phyloP scores from a whole-genome alignment of 2,888 invertebrate species.

The Napeogenes sylphis region DNA sequence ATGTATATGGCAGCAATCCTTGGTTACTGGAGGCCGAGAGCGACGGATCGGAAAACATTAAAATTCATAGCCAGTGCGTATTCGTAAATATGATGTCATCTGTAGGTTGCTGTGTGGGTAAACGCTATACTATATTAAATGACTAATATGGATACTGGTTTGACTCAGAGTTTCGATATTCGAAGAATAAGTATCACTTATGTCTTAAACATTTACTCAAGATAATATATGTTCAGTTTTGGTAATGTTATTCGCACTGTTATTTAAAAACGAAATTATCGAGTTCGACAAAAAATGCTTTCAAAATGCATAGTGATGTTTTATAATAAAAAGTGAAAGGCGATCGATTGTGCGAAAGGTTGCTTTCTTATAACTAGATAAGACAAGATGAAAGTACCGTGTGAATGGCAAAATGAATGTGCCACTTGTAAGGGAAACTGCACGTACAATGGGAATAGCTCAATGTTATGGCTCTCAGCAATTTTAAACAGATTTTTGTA shows the following conservation, averaged over 20 bases:
- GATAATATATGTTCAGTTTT: too few relatives aligned
- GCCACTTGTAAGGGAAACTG: constrained; percentile 54
- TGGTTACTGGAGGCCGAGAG: constrained; percentile 36
- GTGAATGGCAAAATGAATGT: constrained; percentile 54
- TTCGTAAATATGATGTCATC: constrained; percentile 61
- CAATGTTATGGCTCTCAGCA: not conserved
- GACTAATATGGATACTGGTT: constrained; percentile 59
- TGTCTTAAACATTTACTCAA: too few relatives aligned
- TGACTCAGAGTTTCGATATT: constrained; percentile 49
- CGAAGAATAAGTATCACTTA: constrained; percentile 23
- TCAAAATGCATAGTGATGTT: constrained; percentile 51
- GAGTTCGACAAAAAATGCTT: constrained; percentile 14
- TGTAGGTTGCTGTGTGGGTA: constrained; percentile 27
- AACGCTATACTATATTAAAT: constrained; percentile 50
- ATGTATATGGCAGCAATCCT: constrained; percentile 36
- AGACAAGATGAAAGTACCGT: constrained; percentile 66
- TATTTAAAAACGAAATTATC: not conserved
- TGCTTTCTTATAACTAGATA: constrained; percentile 57
- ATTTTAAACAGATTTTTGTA: not conserved
- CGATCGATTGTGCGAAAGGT: constrained; percentile 53
- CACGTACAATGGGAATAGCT: constrained; percentile 16
- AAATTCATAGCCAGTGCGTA: constrained; percentile 49
- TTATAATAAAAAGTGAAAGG: constrained; percentile 73
- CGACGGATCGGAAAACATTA: constrained; percentile 56
- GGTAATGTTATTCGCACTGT: not conserved